Base-by-base conservation (phyloP, 2,797 vertebrate genomes). In the Halcyon chelicuti region DNA sequence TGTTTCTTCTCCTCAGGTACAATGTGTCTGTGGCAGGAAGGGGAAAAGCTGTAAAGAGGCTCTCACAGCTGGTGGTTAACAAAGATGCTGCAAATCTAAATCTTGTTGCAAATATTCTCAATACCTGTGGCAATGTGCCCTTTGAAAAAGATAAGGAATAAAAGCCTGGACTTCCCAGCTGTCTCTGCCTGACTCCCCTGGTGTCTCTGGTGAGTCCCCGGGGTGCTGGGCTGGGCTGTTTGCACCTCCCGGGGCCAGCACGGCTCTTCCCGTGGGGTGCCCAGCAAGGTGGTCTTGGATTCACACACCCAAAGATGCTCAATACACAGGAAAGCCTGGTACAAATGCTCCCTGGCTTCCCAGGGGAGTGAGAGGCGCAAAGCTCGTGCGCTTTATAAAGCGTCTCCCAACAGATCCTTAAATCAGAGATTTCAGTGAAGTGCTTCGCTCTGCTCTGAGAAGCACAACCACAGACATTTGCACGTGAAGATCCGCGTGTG, bases 401-500 rank as follows among this genome's bases (percentile, higher is more conserved):
- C 0, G 6, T 21, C 67, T 47, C 33, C 29, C 14, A 2, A 3
- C 44, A 9, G 22, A 31, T 23, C 51, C 70, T 14, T 4, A 4
- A 5, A 20, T 0, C 39, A 33, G 75, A 67, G 76, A n/a, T 29
- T 35, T 57, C 40, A 54, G 74, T 44, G 9, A 46, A 52, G 72
- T 5, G 17, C 37, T 61, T 44, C 20, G 0, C 67, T 12, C 29
- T 8, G 66, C 91, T 28, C 49, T 2, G 9, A 12, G 82, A 14
- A 67, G 29, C 0, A 2, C 5, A 40, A 28, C n/a, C 39, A 2
- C 1, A 0, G 68, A 0, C 14, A 1, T 7, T n/a, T 9, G 26
- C 4, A 0, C 1, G 4, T 0, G 17, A 3, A 52, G 74, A 14
- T 2, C 6, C 0, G 2, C 5, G 31, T 51, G 9, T 7, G 3